Evolutionary conservation across 1,140 invertebrate species (phyloP).

Genomic region (Papilio aristodemus): DNA sequence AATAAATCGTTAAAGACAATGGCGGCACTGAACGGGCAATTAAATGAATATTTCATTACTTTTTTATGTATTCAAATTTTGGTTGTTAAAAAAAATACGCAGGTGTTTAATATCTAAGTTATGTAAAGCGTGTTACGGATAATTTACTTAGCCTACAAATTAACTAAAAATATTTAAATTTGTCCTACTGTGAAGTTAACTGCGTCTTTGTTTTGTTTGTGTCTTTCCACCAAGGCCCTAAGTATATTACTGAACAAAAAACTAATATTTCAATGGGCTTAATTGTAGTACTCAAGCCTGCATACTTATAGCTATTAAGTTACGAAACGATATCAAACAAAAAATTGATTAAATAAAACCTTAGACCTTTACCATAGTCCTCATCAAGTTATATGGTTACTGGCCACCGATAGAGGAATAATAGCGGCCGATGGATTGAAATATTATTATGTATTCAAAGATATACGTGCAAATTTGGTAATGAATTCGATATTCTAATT

Average conservation of each 20-base stretch:
- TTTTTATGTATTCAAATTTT: slow-evolving; percentile 45
- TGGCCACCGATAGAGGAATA: too few relatives aligned
- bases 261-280: neutral
- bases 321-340: too few relatives aligned
- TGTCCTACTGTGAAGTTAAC: slow-evolving; percentile 14
- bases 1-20: slow-evolving; percentile 54
- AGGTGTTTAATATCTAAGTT: slow-evolving; percentile 40
- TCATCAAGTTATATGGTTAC: too few relatives aligned
- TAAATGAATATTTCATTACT: slow-evolving; percentile 64
- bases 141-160: slow-evolving; percentile 33
- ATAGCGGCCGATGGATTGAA: too few relatives aligned
- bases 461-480: too few relatives aligned
- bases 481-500: too few relatives aligned
- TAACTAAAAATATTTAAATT: slow-evolving; percentile 31
- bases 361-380: too few relatives aligned
- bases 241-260: neutral
- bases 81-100: slow-evolving; percentile 30
- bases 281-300: too few relatives aligned
- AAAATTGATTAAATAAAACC: too few relatives aligned
- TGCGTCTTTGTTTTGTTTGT: slow-evolving; percentile 8
- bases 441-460: too few relatives aligned
- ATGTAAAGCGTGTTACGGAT: slow-evolving; percentile 32
- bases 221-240: slow-evolving; percentile 8
- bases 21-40: slow-evolving; percentile 46
- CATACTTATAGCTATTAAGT: too few relatives aligned